A percentile compares a stretch with the other conserved stretches of the same genome.
Evolutionary conservation across 2,113 vertebrate species (phyloP).

Genomic region (Trichomycterus rosablanca): DNA sequence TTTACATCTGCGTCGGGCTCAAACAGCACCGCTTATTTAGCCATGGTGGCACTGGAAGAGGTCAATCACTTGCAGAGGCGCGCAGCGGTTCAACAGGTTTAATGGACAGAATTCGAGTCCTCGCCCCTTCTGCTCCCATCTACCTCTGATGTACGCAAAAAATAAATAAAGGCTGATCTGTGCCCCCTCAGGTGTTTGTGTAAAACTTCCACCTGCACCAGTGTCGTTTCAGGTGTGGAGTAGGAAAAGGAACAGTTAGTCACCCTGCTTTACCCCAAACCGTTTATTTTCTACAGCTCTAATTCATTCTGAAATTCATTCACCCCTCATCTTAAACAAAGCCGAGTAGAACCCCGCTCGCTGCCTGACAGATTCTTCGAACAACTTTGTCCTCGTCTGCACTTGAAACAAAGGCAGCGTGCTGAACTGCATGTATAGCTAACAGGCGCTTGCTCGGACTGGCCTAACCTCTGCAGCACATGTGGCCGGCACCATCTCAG

Average conservation of each 20-base stretch:
- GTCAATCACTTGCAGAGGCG: constrained; percentile 31
- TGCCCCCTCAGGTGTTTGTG: constrained; percentile 2
- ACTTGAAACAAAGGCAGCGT: constrained; percentile 8
- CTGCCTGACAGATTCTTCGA: background rate
- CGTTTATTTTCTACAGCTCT: background rate
- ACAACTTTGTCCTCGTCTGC: background rate
- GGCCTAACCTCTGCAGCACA: constrained; percentile 31
- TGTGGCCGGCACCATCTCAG: constrained; percentile 36
- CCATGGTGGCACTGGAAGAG: constrained; percentile 37
- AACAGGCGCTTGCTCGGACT: constrained; percentile 14
- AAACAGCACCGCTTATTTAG: constrained; percentile 39
- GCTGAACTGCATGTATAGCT: background rate
- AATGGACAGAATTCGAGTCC: constrained; percentile 24
- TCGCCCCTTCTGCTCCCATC: background rate
- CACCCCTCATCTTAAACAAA: background rate
- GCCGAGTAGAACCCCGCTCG: too few species aligned
- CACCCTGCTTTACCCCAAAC: too few species aligned
- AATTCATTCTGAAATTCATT: background rate
- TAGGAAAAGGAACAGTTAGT: background rate
- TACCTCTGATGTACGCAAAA: constrained; percentile 15
- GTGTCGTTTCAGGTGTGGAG: background rate
- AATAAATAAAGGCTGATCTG: background rate
- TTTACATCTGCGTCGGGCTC: background rate
- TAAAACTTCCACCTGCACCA: constrained; percentile 16
- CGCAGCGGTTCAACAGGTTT: constrained; percentile 39